phyloP scores from a whole-genome alignment of 2,888 invertebrate species.

The Yponomeuta malinellus region DNA sequence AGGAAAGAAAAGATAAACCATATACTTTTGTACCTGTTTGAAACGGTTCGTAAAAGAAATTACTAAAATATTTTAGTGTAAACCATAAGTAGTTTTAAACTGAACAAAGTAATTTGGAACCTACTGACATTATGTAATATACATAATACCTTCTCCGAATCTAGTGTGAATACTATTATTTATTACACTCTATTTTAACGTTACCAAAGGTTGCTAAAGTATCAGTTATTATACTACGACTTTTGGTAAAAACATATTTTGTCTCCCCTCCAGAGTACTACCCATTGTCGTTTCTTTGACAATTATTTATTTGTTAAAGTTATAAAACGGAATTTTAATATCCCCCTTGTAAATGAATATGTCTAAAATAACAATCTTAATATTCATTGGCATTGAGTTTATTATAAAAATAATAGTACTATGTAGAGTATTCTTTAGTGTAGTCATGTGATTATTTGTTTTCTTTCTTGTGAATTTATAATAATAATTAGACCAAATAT shows the following conservation, averaged over 20 bases:
- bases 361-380: not conserved
- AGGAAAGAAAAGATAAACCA: conserved; percentile 36
- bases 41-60: conserved; percentile 34
- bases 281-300: conserved; percentile 1
- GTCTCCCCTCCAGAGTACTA: not conserved
- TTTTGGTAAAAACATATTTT: not conserved
- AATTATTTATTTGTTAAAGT: conserved; percentile 5
- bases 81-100: conserved; percentile 27
- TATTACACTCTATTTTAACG: not conserved
- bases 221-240: not conserved
- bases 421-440: conserved; percentile 10
- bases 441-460: conserved; percentile 21
- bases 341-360: not conserved
- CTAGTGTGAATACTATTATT: conserved; percentile 6
- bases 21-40: conserved; percentile 71
- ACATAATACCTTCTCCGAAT: conserved; percentile 5
- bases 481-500: conserved; percentile 41
- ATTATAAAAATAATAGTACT: conserved; percentile 6
- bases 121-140: conserved; percentile 15
- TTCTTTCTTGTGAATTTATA: conserved; percentile 32
- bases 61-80: conserved; percentile 27
- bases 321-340: not conserved
- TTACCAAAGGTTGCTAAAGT: not conserved
- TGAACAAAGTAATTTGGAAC: conserved; percentile 9
- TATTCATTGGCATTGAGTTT: conserved; percentile 15